These are phyloP conservation scores for Chromis chromis DNA, from an alignment of 2,797 vertebrate species.

Conservation along the genomic window DNA sequence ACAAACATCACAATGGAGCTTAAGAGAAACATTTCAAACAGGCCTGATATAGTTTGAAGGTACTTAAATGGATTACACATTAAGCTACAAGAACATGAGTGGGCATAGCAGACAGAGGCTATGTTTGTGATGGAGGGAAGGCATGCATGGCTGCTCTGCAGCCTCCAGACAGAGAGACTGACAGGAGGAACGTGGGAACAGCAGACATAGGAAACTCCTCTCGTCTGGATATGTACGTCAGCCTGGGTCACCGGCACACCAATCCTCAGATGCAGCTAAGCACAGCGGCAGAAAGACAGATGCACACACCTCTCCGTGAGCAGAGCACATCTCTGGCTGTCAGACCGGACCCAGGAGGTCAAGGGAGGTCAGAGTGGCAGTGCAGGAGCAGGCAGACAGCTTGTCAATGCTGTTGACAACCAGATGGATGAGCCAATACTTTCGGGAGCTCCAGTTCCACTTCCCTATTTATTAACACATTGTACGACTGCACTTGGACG, in stretches of 20 bases:
- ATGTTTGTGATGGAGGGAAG: slow-evolving; percentile 50
- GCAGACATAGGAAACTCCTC: slow-evolving; percentile 62
- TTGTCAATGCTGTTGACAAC: slow-evolving; percentile 76
- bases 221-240: slow-evolving; percentile 60
- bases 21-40: slow-evolving; percentile 32
- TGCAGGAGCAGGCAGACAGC: slow-evolving; percentile 63
- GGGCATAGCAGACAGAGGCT: slow-evolving; percentile 29
- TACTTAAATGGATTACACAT: slow-evolving; percentile 54
- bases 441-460: slow-evolving; percentile 45
- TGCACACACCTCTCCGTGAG: slow-evolving; percentile 59
- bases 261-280: slow-evolving; percentile 50
- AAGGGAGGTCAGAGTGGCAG: slow-evolving; percentile 62
- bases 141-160: slow-evolving; percentile 61
- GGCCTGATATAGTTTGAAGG: slow-evolving; percentile 41
- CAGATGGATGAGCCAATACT: slow-evolving; percentile 67
- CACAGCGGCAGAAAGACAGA: slow-evolving; percentile 64
- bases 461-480: slow-evolving; percentile 59
- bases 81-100: slow-evolving; percentile 41
- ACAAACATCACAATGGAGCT: slow-evolving; percentile 4
- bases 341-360: slow-evolving; percentile 68
- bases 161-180: slow-evolving; percentile 53
- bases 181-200: slow-evolving; percentile 54
- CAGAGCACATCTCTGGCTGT: slow-evolving; percentile 66
- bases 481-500: slow-evolving; percentile 40
- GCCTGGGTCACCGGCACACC: slow-evolving; percentile 58